These are phyloP conservation scores for Villa cingulata DNA, from an alignment of 2,888 invertebrate species.

Conservation along the genomic window DNA sequence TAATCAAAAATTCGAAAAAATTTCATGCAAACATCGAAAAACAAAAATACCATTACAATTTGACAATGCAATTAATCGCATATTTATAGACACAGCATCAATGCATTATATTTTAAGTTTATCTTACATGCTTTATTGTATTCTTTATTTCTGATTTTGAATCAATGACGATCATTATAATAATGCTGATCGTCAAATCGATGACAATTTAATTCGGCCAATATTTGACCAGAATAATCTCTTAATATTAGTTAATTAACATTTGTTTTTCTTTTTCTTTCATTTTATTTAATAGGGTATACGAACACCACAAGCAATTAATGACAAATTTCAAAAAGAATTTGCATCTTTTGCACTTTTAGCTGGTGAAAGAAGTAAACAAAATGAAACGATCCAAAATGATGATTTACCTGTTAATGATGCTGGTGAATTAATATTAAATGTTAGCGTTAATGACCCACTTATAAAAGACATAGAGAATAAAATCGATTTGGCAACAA, in stretches of 20 bases:
- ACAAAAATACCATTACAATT: too few species aligned
- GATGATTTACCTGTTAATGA: background rate
- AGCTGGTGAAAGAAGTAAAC: background rate
- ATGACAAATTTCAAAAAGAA: constrained; percentile 8
- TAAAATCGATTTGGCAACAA: constrained; percentile 18
- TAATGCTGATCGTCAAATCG: too few species aligned
- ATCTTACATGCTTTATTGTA: too few species aligned
- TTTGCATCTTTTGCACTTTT: constrained; percentile 9
- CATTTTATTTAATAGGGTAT: background rate
- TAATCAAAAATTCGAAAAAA: too few species aligned
- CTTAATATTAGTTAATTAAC: too few species aligned
- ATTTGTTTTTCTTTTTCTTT: background rate
- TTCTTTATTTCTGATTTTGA: background rate
- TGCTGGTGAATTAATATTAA: constrained; percentile 20
- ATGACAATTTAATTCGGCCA: too few species aligned
- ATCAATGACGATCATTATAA: too few species aligned
- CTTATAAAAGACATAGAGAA: constrained; percentile 20
- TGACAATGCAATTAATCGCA: too few species aligned
- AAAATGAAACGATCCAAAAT: background rate
- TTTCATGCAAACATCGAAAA: too few species aligned
- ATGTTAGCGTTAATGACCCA: constrained; percentile 22
- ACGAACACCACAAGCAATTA: background rate
- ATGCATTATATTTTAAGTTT: too few species aligned
- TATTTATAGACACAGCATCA: too few species aligned
- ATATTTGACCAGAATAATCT: too few species aligned